Percentiles rank a stretch among this genome's conserved stretches.
These are phyloP conservation scores for Andrena praecox DNA, from an alignment of 2,888 invertebrate species.

Conservation along the genomic window DNA sequence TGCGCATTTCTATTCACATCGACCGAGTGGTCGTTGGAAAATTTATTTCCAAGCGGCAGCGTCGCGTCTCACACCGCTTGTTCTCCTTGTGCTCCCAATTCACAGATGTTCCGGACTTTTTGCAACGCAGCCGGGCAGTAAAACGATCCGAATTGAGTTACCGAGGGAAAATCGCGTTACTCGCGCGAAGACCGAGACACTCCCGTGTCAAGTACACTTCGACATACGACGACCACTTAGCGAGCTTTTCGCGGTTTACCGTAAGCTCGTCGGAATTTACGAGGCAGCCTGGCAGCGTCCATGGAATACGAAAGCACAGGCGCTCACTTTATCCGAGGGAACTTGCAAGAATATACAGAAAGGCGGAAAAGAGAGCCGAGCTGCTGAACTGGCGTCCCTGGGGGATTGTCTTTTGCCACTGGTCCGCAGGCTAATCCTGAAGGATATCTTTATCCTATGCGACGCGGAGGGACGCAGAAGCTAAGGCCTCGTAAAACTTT, in stretches of 20 bases:
- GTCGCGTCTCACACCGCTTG: too few species aligned
- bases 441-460: conserved; percentile 4
- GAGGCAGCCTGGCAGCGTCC: not conserved
- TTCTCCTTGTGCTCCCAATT: too few species aligned
- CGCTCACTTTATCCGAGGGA: not conserved
- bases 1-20: too few species aligned
- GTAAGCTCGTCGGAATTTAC: conserved; percentile 18
- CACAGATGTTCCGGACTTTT: too few species aligned
- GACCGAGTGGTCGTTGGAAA: too few species aligned
- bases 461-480: not conserved
- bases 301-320: not conserved
- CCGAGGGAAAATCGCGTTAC: too few species aligned
- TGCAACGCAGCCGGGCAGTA: too few species aligned
- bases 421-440: conserved; percentile 19
- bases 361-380: not conserved
- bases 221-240: not conserved
- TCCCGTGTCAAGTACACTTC: not conserved
- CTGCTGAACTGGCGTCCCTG: not conserved
- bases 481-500: conserved; percentile 7
- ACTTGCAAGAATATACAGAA: not conserved
- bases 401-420: not conserved
- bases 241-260: conserved; percentile 19
- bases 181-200: too few species aligned
- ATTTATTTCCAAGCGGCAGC: too few species aligned
- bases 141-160: too few species aligned